These are phyloP conservation scores for Chloroceryle amazona DNA, from an alignment of 2,797 vertebrate species.

Conservation along the genomic window DNA sequence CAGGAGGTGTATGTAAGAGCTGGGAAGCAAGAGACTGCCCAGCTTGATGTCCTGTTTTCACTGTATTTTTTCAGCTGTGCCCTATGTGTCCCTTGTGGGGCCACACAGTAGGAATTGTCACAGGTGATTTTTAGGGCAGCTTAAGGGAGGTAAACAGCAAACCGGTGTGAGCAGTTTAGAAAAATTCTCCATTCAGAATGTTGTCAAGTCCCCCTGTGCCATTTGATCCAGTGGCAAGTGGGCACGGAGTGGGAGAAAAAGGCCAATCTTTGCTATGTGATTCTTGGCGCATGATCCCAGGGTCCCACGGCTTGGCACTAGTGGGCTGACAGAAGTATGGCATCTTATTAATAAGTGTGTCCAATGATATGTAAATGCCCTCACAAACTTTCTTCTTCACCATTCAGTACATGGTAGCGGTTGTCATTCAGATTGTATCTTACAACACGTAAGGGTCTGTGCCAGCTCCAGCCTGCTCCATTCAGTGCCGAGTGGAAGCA, in stretches of 20 bases:
- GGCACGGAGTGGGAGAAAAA: not conserved
- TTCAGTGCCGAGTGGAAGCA: not conserved
- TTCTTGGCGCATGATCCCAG: not conserved
- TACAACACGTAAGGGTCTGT: not conserved
- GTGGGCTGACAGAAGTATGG: not conserved
- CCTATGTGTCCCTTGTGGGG: not conserved
- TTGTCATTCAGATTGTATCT: slow-evolving; percentile 42
- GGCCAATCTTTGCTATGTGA: not conserved
- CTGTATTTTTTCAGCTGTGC: not conserved
- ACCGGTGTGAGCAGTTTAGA: not conserved
- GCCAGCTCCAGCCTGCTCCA: slow-evolving; percentile 42
- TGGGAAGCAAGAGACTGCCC: not conserved
- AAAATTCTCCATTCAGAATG: not conserved
- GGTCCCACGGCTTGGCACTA: not conserved
- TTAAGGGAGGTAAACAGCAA: not conserved
- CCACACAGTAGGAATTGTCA: not conserved
- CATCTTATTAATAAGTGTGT: slow-evolving; percentile 32
- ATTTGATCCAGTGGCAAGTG: not conserved
- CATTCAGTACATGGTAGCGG: slow-evolving; percentile 16
- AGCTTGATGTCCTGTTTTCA: not conserved
- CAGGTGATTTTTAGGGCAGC: not conserved
- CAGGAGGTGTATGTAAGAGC: not conserved
- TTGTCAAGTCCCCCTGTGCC: too few relatives aligned
- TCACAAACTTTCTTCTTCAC: slow-evolving; percentile 20
- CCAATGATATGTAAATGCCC: slow-evolving; percentile 33